Base-by-base conservation (phyloP, 2,888 invertebrate species). In the Drosophila helvetica region DNA sequence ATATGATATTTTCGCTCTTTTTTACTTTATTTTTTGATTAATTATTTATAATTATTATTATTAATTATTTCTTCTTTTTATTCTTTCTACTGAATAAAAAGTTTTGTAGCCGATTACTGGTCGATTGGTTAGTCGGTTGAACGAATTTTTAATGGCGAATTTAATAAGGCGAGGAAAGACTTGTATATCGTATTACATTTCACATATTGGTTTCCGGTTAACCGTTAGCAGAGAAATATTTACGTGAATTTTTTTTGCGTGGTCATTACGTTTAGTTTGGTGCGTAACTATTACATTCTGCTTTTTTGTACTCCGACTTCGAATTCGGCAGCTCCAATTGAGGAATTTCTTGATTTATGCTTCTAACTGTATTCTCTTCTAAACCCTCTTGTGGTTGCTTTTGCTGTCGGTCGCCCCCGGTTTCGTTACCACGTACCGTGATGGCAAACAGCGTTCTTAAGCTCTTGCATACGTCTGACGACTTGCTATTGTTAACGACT, bases 371-470 rank as follows among this genome's bases (percentile, higher is more conserved):
- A 38, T 48, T 48, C 12, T 48, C 15, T 48, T 69, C 7, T 25
- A 25, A 43, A 19, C 47, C 46, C 62, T 59, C 58, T 62, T 68
- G 51, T 50, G 33, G 45, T 33, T 72, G 79, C 75, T 79, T 76
- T 71, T 66, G 68, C 77, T 63, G 75, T 69, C 18, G 42, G 27
- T 52, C 18, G 51, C 19, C 51, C 51, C 33, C 51, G 51, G 33
- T 22, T 69, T 77, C 75, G 77, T 80, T 74, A 73, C 79, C 83
- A 82, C 86, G 79, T 86, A 86, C 81, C 84, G 86, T 78, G 81
- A 73, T 86, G 80, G 81, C 81, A 84, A 86, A 84, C 84, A 79
- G 78, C 84, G 81, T 86, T 86, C 81, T 84, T 78, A 84, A 81
- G 79, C 81, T 79, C 80, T 85, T 84, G 81, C 79, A 81, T 81